Percentiles rank a stretch among this genome's conserved stretches.
phyloP scores from a whole-genome alignment of 2,113 vertebrate species.

The Hucho hucho region DNA sequence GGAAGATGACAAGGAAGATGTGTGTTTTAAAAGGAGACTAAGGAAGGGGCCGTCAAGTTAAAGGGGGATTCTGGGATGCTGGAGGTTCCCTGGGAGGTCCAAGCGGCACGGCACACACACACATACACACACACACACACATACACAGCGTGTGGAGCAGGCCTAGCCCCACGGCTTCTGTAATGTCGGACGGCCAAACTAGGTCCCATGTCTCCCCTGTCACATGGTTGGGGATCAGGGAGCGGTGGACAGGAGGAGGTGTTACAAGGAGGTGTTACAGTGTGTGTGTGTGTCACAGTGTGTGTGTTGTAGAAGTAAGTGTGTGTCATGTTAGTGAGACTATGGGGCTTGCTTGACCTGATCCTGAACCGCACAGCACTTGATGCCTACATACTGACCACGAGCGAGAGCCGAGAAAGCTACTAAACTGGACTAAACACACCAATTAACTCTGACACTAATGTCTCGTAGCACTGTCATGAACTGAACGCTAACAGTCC shows the following conservation, averaged over 20 bases:
- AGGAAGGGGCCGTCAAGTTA: background rate
- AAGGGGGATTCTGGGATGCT: background rate
- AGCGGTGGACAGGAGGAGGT: slow-evolving; percentile 24
- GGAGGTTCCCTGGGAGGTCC: background rate
- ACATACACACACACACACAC: too few relatives aligned
- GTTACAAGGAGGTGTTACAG: too few relatives aligned
- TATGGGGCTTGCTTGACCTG: slow-evolving; percentile 62
- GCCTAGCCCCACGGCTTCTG: slow-evolving; percentile 10
- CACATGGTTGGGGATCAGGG: slow-evolving; percentile 68
- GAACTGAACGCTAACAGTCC: slow-evolving; percentile 54
- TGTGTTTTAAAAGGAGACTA: background rate
- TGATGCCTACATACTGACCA: slow-evolving; percentile 59
- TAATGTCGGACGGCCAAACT: slow-evolving; percentile 50
- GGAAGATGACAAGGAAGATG: background rate
- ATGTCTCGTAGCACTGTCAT: slow-evolving; percentile 59
- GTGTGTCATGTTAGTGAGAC: slow-evolving; percentile 21
- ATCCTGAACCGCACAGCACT: slow-evolving; percentile 62
- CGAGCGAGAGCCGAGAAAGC: slow-evolving; percentile 20
- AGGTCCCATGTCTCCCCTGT: slow-evolving; percentile 62
- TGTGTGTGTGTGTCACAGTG: background rate
- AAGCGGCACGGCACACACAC: background rate
- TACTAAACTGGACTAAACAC: slow-evolving; percentile 48
- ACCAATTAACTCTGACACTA: slow-evolving; percentile 66
- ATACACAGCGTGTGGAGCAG: slow-evolving; percentile 8
- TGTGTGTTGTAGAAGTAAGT: background rate